Evolutionary conservation across 2,797 vertebrate species (phyloP), one percentile per base, ranked within the genome.

Genomic region (Naso thynnoides): DNA sequence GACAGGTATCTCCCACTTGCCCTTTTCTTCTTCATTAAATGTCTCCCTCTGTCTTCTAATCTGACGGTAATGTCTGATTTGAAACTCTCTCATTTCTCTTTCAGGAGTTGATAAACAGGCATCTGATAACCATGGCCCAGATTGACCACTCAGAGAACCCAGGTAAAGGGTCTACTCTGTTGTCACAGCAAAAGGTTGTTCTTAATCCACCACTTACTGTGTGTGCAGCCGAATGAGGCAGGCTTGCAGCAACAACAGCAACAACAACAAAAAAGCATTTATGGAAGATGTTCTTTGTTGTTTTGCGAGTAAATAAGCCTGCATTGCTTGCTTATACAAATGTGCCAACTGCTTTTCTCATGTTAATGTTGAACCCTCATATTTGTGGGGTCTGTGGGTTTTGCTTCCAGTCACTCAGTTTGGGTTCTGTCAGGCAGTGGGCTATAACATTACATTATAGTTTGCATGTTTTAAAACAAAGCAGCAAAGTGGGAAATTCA

Each of bases 51-150:
- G 18, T 47, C 5, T 10, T 27, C 5, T 0, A 65, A 7, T 76
- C 11, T 57, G 21, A 13, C 26, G 47, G 18, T 36, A 15, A 66
- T 36, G 7, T 82, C 44, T 79, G 31, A 81, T 73, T 3, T 64
- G 19, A 49, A 66, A 19, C 19, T 10, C 26, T 66, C 10, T 72
- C 75, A 31, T 81, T 70, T 70, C 6, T 62, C 54, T 70, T 47
- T 21, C 66, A 99, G 98, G 98, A 99, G 93, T 95, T 99, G 91
- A 99, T 99, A 91, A 98, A 98, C 95, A 96, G 97, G 87, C 98
- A 99, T 93, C 94, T 99, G 90, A 98, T 99, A 93, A 99, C 98
- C 71, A 99, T 99, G 97, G 98, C 98, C 86, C 98, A 99, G 90
- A 96, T 99, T 71, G 98, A 99, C 94, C 98, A 99, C 92, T 96